phyloP scores from a whole-genome alignment of 1,140 invertebrate genomes.

The Ylistrum balloti region DNA sequence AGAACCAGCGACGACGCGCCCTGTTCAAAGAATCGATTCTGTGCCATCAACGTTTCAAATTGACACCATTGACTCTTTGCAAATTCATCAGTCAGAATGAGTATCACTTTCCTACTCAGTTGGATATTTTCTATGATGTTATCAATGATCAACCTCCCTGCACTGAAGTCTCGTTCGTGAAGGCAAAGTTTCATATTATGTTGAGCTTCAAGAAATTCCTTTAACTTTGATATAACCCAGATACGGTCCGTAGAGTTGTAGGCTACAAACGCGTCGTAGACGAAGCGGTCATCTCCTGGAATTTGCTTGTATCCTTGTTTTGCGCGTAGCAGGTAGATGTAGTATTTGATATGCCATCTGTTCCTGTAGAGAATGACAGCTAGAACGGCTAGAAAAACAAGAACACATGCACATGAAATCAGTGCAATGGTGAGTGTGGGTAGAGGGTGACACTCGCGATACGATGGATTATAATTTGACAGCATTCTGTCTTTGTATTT shows the following conservation, averaged over 20 bases:
- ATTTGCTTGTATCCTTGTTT: background rate
- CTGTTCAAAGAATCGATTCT: conserved; percentile 93
- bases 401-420: background rate
- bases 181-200: conserved; percentile 89
- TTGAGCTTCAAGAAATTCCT: conserved; percentile 42
- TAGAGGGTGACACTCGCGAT: conserved; percentile 3
- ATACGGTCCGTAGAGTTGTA: conserved; percentile 43
- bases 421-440: background rate
- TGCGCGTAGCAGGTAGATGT: conserved; percentile 21
- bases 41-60: conserved; percentile 88
- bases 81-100: conserved; percentile 86
- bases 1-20: conserved; percentile 91
- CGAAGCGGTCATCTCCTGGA: background rate
- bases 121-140: conserved; percentile 85
- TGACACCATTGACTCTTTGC: conserved; percentile 86
- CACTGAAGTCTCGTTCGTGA: conserved; percentile 93
- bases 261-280: conserved; percentile 42
- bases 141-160: conserved; percentile 87
- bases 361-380: background rate
- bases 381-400: background rate
- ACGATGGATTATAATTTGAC: conserved; percentile 17
- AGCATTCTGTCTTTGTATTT: background rate
- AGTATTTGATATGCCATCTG: conserved; percentile 51
- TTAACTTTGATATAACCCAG: conserved; percentile 44
- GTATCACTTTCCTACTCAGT: conserved; percentile 85